Conservation (phyloP, 2,888 invertebrate genomes). For the Polylopha cassiicola region DNA sequence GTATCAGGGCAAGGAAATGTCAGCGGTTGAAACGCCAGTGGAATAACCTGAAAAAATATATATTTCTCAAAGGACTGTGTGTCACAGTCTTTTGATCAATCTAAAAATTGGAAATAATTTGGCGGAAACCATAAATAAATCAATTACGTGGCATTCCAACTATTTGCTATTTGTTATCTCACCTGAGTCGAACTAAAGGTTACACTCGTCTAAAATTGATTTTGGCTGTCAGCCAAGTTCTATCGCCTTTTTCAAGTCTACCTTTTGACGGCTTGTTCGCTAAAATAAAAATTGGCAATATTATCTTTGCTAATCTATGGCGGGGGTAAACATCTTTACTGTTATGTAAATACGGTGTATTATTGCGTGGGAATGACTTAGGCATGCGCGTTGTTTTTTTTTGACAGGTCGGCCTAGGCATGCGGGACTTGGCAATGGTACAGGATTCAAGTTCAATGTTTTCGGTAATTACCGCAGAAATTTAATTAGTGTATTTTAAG, state of each 20-base stretch:
- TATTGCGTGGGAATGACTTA: background rate
- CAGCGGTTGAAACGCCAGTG: no score
- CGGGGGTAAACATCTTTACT: slow-evolving; percentile 1
- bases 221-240: slow-evolving; percentile 43
- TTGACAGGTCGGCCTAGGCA: slow-evolving; percentile 11
- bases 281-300: slow-evolving; percentile 21
- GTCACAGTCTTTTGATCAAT: no score
- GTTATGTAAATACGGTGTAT: background rate
- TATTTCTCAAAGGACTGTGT: no score
- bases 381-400: slow-evolving; percentile 4
- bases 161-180: background rate
- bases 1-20: no score
- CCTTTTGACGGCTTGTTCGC: slow-evolving; percentile 29
- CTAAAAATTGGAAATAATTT: no score
- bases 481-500: slow-evolving; percentile 40
- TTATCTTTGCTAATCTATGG: background rate
- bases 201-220: slow-evolving; percentile 30
- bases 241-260: slow-evolving; percentile 32
- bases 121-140: no score
- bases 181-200: slow-evolving; percentile 15
- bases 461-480: slow-evolving; percentile 47
- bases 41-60: no score
- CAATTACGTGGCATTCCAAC: no score
- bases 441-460: slow-evolving; percentile 65
- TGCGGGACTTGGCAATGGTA: slow-evolving; percentile 38